Base-by-base conservation (phyloP, 2,113 vertebrate species). In the Chloropsis cyanopogon region DNA sequence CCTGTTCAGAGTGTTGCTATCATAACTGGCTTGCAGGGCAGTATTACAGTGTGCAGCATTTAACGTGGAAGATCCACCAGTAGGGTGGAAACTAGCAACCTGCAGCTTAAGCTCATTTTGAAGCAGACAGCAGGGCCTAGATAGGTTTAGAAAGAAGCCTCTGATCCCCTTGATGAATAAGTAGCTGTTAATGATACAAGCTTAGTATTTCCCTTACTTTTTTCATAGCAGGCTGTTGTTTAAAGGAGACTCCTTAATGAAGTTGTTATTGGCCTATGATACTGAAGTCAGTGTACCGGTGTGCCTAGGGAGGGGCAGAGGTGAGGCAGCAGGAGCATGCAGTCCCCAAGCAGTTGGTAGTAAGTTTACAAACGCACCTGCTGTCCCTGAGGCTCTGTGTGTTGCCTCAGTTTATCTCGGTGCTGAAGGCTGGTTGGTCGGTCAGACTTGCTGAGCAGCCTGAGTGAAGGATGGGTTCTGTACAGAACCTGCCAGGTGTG, bases 101-200 rank as follows among this genome's bases (percentile, higher is more conserved):
- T 75, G 31, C 23, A 57, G 42, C 73, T 92, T 95, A 91, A 84
- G 82, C 78, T 91, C 90, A 56, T 92, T 92, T 72, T 53, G 63
- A 85, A 95, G 73, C 80, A 85, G 89, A 66, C 92, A 69, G 37
- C 50, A 49, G 79, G 88, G 66, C 59, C 90, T 65, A 17, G 79
- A 73, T 76, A 63, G 71, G 59, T 92, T 94, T 93, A 88, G 79
- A 63, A 93, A 83, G 59, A 87, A 90, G 56, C 53, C 64, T 57
- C 71, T 88, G 88, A 88, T 93, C 82, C 78, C 28, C 71, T 82
- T 72, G 70, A 52, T 57, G 42, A 59, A 59, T 87, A 71, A 89
- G 73, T 68, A 84, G 65, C 56, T 41, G 10, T 86, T 88, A 89
- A 68, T 52, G 33, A 54, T 86, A 54, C 0, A 1, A 82, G 35